Evolutionary conservation across 2,113 vertebrate species (phyloP).

Genomic region (Phalacrocorax pelagicus): DNA sequence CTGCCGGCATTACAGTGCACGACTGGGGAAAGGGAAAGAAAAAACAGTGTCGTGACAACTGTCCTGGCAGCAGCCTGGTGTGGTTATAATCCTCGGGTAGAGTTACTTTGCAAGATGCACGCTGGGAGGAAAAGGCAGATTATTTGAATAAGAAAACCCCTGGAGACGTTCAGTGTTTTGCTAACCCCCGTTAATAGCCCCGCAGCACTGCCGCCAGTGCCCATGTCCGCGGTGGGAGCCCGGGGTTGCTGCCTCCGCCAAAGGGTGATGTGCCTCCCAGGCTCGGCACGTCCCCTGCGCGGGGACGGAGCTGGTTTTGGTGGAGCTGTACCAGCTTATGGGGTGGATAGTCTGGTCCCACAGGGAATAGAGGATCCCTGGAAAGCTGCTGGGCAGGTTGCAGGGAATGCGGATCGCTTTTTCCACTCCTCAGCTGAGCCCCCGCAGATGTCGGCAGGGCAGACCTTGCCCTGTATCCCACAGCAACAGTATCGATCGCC

Average conservation of each 20-base stretch:
- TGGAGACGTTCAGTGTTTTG: neutral
- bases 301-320: neutral
- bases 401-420: neutral
- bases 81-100: neutral
- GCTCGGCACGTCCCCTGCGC: neutral
- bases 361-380: neutral
- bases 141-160: neutral
- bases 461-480: neutral
- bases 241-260: neutral
- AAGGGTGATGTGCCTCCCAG: neutral
- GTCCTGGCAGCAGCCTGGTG: neutral
- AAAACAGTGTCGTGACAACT: neutral
- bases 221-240: rapidly evolving
- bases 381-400: neutral
- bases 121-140: neutral
- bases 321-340: neutral
- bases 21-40: neutral
- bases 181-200: neutral
- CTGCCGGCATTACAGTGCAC: rapidly evolving
- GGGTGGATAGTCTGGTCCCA: neutral
- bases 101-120: neutral
- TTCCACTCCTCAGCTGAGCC: neutral
- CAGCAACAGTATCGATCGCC: neutral
- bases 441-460: neutral
- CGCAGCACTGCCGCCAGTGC: rapidly evolving